Base-by-base conservation (phyloP, 64 coral and sea anemone species). In the Actinia tenebrosa region DNA sequence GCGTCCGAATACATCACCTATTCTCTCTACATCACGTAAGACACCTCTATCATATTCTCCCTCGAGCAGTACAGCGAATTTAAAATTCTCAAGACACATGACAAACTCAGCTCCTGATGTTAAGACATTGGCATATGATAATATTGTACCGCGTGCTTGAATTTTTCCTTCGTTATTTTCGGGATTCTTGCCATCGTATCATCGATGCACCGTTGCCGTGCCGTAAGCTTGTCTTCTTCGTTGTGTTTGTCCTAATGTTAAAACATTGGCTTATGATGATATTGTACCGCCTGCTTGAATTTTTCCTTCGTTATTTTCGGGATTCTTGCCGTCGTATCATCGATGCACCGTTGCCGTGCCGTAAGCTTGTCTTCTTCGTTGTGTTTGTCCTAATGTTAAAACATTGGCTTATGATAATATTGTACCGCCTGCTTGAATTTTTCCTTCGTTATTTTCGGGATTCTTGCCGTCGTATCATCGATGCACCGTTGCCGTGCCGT, bases 31-130 rank as follows among this genome's bases (percentile, higher is more conserved):
- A 42, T 59, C 60, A 16, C 52, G 46, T 37, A 61, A 18, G 54
- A 0, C 9, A n/a, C 53, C 60, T 44, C 27, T 64, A 10, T 22
- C 54, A 20, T 64, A 62, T 83, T 58, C 46, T 11, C 30, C 50
- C 63, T 2, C n/a, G 15, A 43, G 26, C 56, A 42, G 60, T 85
- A 45, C 54, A 19, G 60, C 15, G 23, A 86, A 91, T 22, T 20
- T 81, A 66, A 82, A 86, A 53, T 91, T 91, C 75, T 91, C 90
- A 59, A 64, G 90, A 53, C 84, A 91, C 45, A 91, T 91, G 90
- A 79, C 84, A 15, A 87, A 30, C 7, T 91, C 90, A 42, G 90
- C 78, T 45, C 90, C 90, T 25, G 90, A 83, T 46, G 79, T 91
- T n/a, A 59, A 91, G 46, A 83, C 80, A 17, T 86, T 91, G 46